These are phyloP conservation scores for Oxyteleia sp. DNA, from an alignment of 2,888 invertebrate genomes.

Conservation along the genomic window DNA sequence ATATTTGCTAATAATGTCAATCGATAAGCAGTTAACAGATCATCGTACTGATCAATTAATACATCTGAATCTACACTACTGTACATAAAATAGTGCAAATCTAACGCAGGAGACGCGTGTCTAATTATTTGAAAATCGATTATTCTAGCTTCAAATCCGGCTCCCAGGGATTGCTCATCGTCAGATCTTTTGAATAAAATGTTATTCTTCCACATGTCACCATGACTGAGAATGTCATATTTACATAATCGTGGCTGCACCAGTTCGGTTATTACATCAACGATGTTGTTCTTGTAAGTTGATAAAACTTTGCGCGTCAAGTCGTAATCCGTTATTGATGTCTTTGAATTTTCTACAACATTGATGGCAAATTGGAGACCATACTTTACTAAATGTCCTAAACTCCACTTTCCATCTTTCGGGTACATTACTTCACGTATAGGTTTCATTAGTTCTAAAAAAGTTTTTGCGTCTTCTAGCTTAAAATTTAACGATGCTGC, in stretches of 20 bases:
- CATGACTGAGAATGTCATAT: constrained; percentile 80
- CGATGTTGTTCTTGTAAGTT: constrained; percentile 37
- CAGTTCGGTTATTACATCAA: constrained; percentile 66
- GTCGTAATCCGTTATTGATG: not conserved
- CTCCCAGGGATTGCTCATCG: no score
- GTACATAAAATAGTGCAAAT: constrained; percentile 82
- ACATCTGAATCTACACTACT: constrained; percentile 77
- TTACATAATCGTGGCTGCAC: constrained; percentile 50
- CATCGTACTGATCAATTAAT: constrained; percentile 75
- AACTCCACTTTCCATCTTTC: constrained; percentile 54
- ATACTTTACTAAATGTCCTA: constrained; percentile 72
- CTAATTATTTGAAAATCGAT: constrained; percentile 79
- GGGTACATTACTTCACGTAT: constrained; percentile 77
- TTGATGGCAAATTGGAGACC: constrained; percentile 62
- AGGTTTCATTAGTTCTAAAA: constrained; percentile 72
- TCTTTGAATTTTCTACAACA: not conserved
- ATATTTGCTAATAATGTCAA: constrained; percentile 69
- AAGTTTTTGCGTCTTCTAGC: constrained; percentile 67
- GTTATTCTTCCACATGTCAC: constrained; percentile 83
- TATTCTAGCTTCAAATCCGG: no score
- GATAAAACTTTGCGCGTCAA: constrained; percentile 63
- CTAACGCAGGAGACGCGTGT: constrained; percentile 79
- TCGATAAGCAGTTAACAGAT: constrained; percentile 77
- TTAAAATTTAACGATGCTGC: constrained; percentile 78
- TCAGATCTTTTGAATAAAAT: constrained; percentile 76